These are phyloP conservation scores for Sitta carolinensis DNA, from an alignment of 2,797 vertebrate genomes.

Conservation along the genomic window DNA sequence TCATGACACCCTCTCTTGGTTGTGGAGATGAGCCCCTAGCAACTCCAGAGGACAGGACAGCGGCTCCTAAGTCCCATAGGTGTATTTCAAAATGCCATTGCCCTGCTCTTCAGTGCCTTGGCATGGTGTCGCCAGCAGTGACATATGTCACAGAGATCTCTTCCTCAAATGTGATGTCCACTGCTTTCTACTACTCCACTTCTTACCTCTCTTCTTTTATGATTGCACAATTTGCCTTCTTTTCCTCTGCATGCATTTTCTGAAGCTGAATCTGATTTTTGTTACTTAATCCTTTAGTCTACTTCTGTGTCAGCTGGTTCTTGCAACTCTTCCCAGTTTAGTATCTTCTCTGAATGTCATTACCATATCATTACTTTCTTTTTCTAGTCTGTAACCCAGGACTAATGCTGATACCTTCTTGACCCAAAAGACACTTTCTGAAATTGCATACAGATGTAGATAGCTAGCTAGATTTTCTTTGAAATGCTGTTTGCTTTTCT, in stretches of 20 bases:
- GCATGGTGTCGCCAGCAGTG: not conserved
- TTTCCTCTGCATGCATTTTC: not conserved
- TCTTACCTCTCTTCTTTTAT: not conserved
- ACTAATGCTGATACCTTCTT: not conserved
- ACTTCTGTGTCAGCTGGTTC: conserved; percentile 15
- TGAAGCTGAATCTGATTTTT: not conserved
- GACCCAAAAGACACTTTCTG: not conserved
- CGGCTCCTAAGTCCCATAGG: not conserved
- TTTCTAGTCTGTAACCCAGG: not conserved
- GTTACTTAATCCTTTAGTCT: conserved; percentile 19
- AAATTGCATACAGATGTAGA: not conserved
- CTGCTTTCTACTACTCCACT: not conserved
- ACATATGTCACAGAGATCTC: not conserved
- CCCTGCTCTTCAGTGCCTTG: not conserved
- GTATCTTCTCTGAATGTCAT: conserved; percentile 32
- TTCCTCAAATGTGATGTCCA: not conserved
- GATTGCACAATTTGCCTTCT: not conserved
- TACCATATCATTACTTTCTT: conserved; percentile 2
- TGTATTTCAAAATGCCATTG: not conserved
- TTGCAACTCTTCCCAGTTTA: conserved; percentile 31
- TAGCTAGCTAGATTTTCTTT: not conserved
- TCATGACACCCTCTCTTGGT: not conserved
- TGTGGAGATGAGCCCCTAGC: not conserved
- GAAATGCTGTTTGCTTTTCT: conserved; percentile 19
- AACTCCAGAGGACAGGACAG: not conserved